Evolutionary conservation across 1,140 invertebrate species (phyloP).

Genomic region (Cecropterus lyciades): DNA sequence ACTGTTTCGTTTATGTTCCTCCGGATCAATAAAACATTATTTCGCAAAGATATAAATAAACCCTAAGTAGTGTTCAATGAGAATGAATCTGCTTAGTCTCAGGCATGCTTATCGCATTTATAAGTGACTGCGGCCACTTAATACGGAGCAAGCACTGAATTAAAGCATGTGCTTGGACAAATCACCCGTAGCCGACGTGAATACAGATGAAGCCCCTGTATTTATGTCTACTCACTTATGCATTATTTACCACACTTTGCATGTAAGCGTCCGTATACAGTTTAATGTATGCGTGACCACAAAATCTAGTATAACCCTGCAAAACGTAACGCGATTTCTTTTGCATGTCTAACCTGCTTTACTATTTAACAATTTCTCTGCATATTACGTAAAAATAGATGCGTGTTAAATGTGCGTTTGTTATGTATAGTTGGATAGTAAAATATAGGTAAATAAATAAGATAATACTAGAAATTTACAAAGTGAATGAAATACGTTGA

Average conservation of each 20-base stretch:
- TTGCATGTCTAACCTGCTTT: background rate
- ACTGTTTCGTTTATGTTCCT: background rate
- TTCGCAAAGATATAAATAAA: constrained; percentile 17
- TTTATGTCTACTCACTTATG: constrained; percentile 38
- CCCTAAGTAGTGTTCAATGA: constrained; percentile 12
- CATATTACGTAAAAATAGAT: too few species aligned
- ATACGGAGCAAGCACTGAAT: constrained; percentile 23
- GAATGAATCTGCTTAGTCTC: constrained; percentile 26
- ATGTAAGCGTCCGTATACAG: constrained; percentile 11
- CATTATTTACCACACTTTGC: constrained; percentile 45
- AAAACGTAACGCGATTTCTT: background rate
- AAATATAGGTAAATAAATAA: too few species aligned
- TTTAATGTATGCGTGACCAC: constrained; percentile 1
- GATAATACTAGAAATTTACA: too few species aligned
- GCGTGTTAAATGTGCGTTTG: too few species aligned
- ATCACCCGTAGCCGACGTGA: constrained; percentile 37
- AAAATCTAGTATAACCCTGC: constrained; percentile 2
- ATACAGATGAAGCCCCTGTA: constrained; percentile 43
- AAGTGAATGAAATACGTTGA: too few species aligned
- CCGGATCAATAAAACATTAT: background rate
- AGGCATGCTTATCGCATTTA: constrained; percentile 29
- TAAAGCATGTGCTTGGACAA: constrained; percentile 43
- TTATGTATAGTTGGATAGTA: too few species aligned
- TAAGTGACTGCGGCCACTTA: constrained; percentile 29
- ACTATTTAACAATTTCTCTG: too few species aligned